Evolutionary conservation across 2,888 invertebrate species (phyloP).

Genomic region (Troides aeacus): DNA sequence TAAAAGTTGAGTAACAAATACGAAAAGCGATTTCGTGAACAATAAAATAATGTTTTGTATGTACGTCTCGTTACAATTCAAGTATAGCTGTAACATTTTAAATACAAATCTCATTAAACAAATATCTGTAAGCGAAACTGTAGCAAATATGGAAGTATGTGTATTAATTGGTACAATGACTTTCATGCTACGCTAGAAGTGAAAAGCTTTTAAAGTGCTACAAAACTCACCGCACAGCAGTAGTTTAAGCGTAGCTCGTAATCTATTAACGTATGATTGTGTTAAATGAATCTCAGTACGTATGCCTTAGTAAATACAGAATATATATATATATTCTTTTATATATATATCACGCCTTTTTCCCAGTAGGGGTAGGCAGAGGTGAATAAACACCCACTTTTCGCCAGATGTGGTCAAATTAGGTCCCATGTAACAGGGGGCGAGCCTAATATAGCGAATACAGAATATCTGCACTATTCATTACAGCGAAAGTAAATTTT

Average conservation of each 20-base stretch:
- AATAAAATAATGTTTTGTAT: conserved; percentile 41
- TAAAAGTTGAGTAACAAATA: conserved; percentile 69
- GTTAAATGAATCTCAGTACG: conserved; percentile 11
- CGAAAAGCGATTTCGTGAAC: conserved; percentile 54
- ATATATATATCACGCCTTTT: too few species aligned
- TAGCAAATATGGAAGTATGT: conserved; percentile 21
- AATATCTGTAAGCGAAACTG: conserved; percentile 15
- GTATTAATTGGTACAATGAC: conserved; percentile 26
- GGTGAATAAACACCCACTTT: too few species aligned
- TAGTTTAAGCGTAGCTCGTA: conserved; percentile 12
- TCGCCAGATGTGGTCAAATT: too few species aligned
- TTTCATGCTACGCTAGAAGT: conserved; percentile 21
- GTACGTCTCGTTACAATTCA: conserved; percentile 26
- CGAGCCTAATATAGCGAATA: conserved; percentile 1
- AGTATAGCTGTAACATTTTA: conserved; percentile 19
- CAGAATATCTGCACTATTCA: conserved; percentile 1
- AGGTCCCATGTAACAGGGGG: too few species aligned
- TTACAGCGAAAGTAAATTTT: conserved; percentile 11
- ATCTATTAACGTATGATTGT: conserved; percentile 17
- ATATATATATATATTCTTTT: background rate
- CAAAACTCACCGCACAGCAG: conserved; percentile 20
- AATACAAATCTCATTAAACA: conserved; percentile 20
- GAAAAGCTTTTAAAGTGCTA: conserved; percentile 23
- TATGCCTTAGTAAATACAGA: conserved; percentile 12
- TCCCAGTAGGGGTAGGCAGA: too few species aligned